Conservation (phyloP, 1,140 invertebrate species). For the Halictus rubicundus region DNA sequence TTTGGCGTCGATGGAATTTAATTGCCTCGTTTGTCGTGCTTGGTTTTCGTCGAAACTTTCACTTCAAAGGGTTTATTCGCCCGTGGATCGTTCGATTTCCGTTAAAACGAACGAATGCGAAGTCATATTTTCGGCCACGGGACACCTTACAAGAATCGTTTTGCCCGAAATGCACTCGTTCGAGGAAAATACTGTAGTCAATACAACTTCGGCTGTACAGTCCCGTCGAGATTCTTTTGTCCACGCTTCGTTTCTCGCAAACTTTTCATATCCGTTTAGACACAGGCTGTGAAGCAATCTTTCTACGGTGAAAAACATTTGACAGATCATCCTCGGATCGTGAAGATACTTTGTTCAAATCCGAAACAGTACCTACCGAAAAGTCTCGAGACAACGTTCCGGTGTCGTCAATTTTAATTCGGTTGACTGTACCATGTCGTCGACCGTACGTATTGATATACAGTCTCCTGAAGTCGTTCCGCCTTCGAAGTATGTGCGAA, state of each 20-base stretch:
- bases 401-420: slow-evolving; percentile 55
- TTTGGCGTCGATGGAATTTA: slow-evolving; percentile 23
- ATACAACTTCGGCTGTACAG: slow-evolving; percentile 69
- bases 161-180: slow-evolving; percentile 36
- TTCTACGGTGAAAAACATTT: not conserved
- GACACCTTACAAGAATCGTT: slow-evolving; percentile 21
- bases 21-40: slow-evolving; percentile 25
- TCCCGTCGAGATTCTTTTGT: slow-evolving; percentile 61
- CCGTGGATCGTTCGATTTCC: not conserved
- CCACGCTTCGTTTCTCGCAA: slow-evolving; percentile 18
- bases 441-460: slow-evolving; percentile 47
- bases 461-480: slow-evolving; percentile 56
- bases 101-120: not conserved
- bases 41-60: slow-evolving; percentile 6
- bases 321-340: not conserved
- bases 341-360: not conserved
- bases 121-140: slow-evolving; percentile 7
- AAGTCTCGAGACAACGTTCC: not conserved
- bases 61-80: not conserved
- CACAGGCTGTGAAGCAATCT: not conserved
- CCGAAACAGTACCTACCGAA: not conserved
- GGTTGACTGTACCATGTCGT: slow-evolving; percentile 53
- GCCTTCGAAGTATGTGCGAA: not conserved
- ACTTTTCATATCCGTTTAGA: not conserved
- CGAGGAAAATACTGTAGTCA: slow-evolving; percentile 62